Percentiles rank a stretch among this genome's conserved stretches.
Evolutionary conservation across 1,140 invertebrate species (phyloP).

Genomic region (Hylaeus volcanicus): DNA sequence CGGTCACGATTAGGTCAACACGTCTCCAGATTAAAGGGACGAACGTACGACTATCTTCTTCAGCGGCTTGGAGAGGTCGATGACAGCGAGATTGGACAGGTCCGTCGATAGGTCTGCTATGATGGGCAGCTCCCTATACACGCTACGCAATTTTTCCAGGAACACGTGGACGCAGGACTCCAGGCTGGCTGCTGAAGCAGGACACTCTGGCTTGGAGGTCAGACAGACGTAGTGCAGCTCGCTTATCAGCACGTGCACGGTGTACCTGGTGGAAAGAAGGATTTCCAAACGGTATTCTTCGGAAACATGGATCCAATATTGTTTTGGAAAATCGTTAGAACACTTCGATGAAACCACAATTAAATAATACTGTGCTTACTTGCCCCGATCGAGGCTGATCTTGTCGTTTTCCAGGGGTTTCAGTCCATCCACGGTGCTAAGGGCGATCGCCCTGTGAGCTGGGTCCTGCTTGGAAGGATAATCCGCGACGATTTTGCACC

Average conservation of each 20-base stretch:
- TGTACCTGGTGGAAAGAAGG: constrained; percentile 56
- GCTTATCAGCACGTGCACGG: constrained; percentile 64
- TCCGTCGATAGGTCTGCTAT: constrained; percentile 67
- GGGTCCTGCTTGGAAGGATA: constrained; percentile 50
- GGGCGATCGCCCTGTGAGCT: constrained; percentile 50
- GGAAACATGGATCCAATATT: no score
- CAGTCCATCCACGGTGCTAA: constrained; percentile 55
- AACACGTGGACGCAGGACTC: constrained; percentile 63
- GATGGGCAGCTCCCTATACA: constrained; percentile 70
- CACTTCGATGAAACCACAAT: neutral
- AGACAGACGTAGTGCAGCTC: constrained; percentile 68
- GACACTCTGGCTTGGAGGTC: constrained; percentile 57
- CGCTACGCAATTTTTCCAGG: constrained; percentile 61
- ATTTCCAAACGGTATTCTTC: neutral
- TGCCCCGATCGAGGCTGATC: constrained; percentile 65
- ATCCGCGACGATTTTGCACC: constrained; percentile 66
- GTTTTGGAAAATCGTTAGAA: no score
- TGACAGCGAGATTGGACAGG: constrained; percentile 49
- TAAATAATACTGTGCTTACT: constrained; percentile 54
- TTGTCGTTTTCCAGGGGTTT: constrained; percentile 63
- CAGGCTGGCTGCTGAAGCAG: constrained; percentile 39
- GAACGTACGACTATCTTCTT: constrained; percentile 65
- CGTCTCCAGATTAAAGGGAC: neutral
- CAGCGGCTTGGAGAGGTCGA: constrained; percentile 66
- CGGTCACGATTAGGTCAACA: neutral